These are phyloP conservation scores for Ispidina lecontei DNA, from an alignment of 2,797 vertebrate genomes.

Conservation along the genomic window DNA sequence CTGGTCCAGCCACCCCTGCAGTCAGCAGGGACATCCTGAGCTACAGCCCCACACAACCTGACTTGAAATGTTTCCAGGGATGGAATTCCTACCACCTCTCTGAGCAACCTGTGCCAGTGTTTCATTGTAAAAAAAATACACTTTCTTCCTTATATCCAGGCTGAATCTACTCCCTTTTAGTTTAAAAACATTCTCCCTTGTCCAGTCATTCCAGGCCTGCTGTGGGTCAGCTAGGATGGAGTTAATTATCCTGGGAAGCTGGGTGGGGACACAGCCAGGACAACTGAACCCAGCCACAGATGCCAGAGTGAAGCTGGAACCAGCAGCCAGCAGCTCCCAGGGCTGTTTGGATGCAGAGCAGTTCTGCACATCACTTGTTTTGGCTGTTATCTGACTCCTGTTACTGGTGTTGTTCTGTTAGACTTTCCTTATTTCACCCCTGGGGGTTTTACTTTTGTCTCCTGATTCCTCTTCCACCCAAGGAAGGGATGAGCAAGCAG, in stretches of 20 bases:
- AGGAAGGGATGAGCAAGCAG: not conserved
- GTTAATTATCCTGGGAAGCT: not conserved
- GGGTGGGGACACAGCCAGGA: not conserved
- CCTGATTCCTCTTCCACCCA: not conserved
- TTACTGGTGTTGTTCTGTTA: not conserved
- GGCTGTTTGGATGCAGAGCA: not conserved
- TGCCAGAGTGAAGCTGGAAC: not conserved
- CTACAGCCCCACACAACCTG: not conserved
- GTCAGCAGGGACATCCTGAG: not conserved
- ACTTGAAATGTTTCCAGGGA: not conserved
- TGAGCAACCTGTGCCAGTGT: not conserved
- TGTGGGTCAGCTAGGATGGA: not conserved
- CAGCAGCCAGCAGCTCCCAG: not conserved
- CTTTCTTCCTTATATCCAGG: not conserved
- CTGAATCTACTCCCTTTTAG: not conserved
- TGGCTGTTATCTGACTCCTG: not conserved
- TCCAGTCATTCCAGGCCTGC: rapidly evolving
- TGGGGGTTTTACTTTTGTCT: not conserved
- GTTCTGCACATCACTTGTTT: not conserved
- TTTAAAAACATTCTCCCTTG: not conserved
- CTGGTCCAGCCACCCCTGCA: not conserved
- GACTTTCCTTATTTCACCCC: not conserved
- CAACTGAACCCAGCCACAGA: not conserved
- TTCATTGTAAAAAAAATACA: not conserved
- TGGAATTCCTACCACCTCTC: not conserved